Conservation (phyloP, 2,888 invertebrate genomes). For the Pristionchus fissidentatus region DNA sequence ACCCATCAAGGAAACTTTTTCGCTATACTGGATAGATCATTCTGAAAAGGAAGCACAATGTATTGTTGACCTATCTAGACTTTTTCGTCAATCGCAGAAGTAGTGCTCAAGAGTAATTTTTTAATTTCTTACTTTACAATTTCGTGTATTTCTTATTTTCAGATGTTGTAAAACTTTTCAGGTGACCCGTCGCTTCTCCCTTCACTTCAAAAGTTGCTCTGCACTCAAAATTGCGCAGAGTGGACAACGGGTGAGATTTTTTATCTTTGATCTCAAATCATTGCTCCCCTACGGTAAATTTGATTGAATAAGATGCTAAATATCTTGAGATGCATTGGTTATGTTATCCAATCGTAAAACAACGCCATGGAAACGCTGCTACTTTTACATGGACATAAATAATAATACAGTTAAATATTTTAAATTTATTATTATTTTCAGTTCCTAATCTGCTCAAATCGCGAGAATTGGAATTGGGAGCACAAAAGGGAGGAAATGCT, state of each 20-base stretch:
- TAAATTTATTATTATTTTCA: too few relatives aligned
- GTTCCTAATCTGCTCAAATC: slow-evolving; percentile 14
- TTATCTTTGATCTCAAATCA: neutral
- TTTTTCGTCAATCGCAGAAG: neutral
- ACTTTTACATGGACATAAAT: neutral
- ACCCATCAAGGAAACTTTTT: too few relatives aligned
- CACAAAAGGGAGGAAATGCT: neutral
- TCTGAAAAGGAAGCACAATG: neutral
- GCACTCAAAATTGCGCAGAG: neutral
- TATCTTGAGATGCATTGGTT: too few relatives aligned
- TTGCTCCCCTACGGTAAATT: neutral
- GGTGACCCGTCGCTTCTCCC: neutral
- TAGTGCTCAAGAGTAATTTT: too few relatives aligned
- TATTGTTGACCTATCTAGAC: too few relatives aligned
- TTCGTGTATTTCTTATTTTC: too few relatives aligned
- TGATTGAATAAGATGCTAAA: too few relatives aligned
- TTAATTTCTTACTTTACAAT: neutral
- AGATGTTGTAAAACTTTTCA: too few relatives aligned
- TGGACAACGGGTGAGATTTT: slow-evolving; percentile 3
- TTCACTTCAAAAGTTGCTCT: slow-evolving; percentile 15
- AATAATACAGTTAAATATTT: neutral
- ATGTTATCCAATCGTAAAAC: too few relatives aligned
- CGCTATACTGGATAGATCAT: too few relatives aligned
- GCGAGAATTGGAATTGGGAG: neutral
- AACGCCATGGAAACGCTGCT: too few relatives aligned